These are phyloP conservation scores for Formica selysi DNA, from an alignment of 1,140 invertebrate species.

Conservation along the genomic window DNA sequence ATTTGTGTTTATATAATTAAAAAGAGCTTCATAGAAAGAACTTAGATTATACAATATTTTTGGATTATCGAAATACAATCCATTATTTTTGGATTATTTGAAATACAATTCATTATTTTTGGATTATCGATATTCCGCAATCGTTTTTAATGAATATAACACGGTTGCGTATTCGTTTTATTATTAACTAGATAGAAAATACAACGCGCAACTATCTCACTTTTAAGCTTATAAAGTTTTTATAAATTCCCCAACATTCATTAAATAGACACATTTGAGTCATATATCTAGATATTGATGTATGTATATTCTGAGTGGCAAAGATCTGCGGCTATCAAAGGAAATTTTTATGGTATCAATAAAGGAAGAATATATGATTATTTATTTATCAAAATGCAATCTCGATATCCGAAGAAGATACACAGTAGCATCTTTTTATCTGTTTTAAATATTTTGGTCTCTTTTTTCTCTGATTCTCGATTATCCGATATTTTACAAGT, in stretches of 20 bases:
- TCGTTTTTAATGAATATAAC: neutral
- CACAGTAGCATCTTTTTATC: neutral
- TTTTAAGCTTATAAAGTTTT: neutral
- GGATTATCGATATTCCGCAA: neutral
- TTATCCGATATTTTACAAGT: neutral
- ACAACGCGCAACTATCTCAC: neutral
- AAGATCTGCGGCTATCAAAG: too few species aligned
- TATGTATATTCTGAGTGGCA: too few species aligned
- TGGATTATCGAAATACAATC: conserved; percentile 1
- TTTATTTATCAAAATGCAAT: neutral
- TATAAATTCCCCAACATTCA: neutral
- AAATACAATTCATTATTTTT: conserved; percentile 1
- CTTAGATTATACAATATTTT: neutral
- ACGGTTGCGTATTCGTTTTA: neutral
- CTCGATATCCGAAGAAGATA: neutral
- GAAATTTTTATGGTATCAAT: neutral
- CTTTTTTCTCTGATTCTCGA: neutral
- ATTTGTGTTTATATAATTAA: conserved; percentile 1
- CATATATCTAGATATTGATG: neutral
- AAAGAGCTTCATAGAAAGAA: neutral
- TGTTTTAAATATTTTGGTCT: neutral
- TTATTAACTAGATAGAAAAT: neutral
- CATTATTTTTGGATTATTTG: conserved; percentile 5
- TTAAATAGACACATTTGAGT: neutral
- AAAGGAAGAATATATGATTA: neutral